A percentile compares a stretch with the other conserved stretches of the same genome.
Conservation (phyloP, 37 sponge, comb jelly and placozoan species). For the Dysidea cf. avara region DNA sequence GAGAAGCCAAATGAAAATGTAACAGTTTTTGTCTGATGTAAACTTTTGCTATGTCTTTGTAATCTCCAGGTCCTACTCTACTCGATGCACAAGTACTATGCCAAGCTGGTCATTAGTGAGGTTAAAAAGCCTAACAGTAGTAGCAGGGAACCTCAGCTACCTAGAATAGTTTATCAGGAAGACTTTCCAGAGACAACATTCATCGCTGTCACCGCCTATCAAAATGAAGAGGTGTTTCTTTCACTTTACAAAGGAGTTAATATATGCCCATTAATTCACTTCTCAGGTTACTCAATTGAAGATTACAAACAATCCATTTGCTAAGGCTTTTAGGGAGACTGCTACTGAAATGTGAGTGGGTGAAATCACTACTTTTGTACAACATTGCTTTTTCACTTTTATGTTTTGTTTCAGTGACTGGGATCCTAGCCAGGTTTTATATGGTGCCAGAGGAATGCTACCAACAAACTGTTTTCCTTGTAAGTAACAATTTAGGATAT, state of each 20-base stretch:
- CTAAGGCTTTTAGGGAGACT: conserved; percentile 84
- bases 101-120: conserved; percentile 60
- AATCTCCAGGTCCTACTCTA: conserved; percentile 55
- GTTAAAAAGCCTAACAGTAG: conserved; percentile 27
- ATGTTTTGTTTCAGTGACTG: conserved; percentile 47
- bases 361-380: not conserved
- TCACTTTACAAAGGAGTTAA: too few relatives aligned
- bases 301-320: conserved; percentile 87
- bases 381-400: not conserved
- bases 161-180: conserved; percentile 21
- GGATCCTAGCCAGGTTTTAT: conserved; percentile 64
- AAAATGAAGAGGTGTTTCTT: conserved; percentile 67
- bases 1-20: conserved; percentile 73
- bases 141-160: conserved; percentile 2
- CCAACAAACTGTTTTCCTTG: too few relatives aligned
- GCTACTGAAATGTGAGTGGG: conserved; percentile 60
- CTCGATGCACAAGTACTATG: conserved; percentile 84
- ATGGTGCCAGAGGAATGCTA: conserved; percentile 5
- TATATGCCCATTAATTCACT: not conserved
- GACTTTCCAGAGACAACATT: conserved; percentile 82
- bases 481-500: too few relatives aligned
- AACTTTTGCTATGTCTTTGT: not conserved
- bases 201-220: conserved; percentile 86
- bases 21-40: conserved; percentile 19
- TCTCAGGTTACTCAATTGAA: conserved; percentile 83